phyloP scores from a whole-genome alignment of 2,797 vertebrate species.

The Brachymystax lenok region DNA sequence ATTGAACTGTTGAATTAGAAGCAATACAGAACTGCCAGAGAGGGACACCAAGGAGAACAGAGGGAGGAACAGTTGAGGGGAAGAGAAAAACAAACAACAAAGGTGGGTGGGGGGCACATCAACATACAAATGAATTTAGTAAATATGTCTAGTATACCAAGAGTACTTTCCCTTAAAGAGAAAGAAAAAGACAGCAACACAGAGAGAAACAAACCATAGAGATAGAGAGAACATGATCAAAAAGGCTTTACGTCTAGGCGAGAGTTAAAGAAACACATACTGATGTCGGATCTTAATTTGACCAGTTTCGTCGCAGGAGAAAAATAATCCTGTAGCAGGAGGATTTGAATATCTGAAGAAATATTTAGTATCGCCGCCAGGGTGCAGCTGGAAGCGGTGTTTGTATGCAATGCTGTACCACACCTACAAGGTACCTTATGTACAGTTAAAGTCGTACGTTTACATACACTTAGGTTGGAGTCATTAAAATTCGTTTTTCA shows the following conservation, averaged over 20 bases:
- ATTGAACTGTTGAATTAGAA: constrained; percentile 82
- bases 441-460: too few relatives aligned
- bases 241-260: constrained; percentile 48
- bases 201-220: constrained; percentile 54
- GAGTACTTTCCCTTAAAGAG: constrained; percentile 49
- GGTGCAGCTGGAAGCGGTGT: too few relatives aligned
- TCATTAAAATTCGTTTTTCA: too few relatives aligned
- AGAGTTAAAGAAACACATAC: constrained; percentile 45
- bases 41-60: constrained; percentile 75
- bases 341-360: too few relatives aligned
- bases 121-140: constrained; percentile 60
- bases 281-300: too few relatives aligned
- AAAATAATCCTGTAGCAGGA: too few relatives aligned
- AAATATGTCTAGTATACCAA: constrained; percentile 49
- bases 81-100: constrained; percentile 42
- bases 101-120: constrained; percentile 33
- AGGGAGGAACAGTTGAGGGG: constrained; percentile 16
- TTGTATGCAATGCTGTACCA: too few relatives aligned
- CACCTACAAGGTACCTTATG: too few relatives aligned
- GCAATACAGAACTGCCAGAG: constrained; percentile 80
- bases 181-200: constrained; percentile 29
- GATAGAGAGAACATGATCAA: constrained; percentile 43
- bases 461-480: too few relatives aligned
- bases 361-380: too few relatives aligned
- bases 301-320: too few relatives aligned